phyloP scores from a whole-genome alignment of 2,113 vertebrate genomes.

The Alethe castanea region DNA sequence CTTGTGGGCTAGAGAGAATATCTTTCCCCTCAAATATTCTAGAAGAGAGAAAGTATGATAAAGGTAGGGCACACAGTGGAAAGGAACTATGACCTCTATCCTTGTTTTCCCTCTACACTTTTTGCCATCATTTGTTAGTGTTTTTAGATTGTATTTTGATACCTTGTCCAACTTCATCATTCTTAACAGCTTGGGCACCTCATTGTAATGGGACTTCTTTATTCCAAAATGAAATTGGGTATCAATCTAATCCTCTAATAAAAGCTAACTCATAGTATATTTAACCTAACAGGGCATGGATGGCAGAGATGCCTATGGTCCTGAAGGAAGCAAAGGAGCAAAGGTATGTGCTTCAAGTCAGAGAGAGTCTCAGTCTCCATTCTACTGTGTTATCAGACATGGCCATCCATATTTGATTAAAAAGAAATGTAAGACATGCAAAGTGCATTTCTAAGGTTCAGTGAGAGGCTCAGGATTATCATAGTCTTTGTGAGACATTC shows the following conservation, averaged over 20 bases:
- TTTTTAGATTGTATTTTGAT: neutral
- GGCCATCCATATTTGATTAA: neutral
- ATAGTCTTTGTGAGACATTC: neutral
- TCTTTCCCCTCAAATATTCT: neutral
- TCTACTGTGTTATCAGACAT: neutral
- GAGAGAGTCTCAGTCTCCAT: neutral
- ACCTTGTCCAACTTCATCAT: neutral
- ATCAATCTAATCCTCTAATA: neutral
- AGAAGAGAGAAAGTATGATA: neutral
- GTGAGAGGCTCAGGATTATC: neutral
- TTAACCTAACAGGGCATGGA: conserved; percentile 57
- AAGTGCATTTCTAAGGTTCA: neutral
- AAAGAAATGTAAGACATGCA: neutral
- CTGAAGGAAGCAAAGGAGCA: conserved; percentile 71
- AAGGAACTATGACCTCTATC: neutral
- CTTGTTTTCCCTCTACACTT: neutral
- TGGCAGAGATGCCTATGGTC: conserved; percentile 72
- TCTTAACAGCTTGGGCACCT: neutral
- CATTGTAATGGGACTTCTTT: neutral
- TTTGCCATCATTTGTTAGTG: neutral
- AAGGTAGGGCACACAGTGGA: neutral
- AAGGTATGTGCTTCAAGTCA: conserved; percentile 64
- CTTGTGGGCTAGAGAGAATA: neutral
- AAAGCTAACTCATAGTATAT: neutral
- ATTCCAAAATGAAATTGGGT: neutral